A percentile compares a stretch with the other conserved stretches of the same genome.
phyloP scores from a whole-genome alignment of 2,888 invertebrate genomes.

The Mellilla xanthometata region DNA sequence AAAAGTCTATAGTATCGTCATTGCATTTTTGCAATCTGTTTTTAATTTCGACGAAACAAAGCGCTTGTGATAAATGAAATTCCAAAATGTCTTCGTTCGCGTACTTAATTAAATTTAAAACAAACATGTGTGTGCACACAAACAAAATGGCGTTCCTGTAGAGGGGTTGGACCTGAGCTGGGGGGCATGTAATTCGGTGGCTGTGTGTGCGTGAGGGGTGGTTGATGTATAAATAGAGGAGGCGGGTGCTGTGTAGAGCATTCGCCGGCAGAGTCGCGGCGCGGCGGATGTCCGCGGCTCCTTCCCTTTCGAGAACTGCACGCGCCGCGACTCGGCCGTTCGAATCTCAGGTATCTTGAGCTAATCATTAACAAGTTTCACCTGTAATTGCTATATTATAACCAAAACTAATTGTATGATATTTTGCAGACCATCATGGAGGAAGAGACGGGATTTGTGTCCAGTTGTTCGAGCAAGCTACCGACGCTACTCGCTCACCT shows the following conservation, averaged over 20 bases:
- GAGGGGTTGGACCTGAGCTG: background rate
- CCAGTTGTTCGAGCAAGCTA: constrained; percentile 87
- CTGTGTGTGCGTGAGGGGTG: constrained; percentile 1
- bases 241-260: background rate
- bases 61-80: no score
- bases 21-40: no score
- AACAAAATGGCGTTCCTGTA: background rate
- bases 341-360: background rate
- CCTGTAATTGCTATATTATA: no score
- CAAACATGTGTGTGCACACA: no score
- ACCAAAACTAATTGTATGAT: no score
- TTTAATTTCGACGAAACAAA: no score
- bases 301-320: background rate
- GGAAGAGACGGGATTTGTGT: constrained; percentile 92
- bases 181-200: constrained; percentile 2
- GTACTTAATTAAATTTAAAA: no score
- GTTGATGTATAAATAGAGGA: background rate
- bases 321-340: constrained; percentile 14
- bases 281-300: background rate
- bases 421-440: constrained; percentile 88
- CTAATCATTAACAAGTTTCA: no score
- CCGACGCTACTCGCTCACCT: constrained; percentile 90
- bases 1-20: no score
- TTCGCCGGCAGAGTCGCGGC: constrained; percentile 12
- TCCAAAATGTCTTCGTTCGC: no score